These are phyloP conservation scores for Zoanthus sansibaricus DNA, from an alignment of 92 coral and sea anemone species.

Conservation along the genomic window DNA sequence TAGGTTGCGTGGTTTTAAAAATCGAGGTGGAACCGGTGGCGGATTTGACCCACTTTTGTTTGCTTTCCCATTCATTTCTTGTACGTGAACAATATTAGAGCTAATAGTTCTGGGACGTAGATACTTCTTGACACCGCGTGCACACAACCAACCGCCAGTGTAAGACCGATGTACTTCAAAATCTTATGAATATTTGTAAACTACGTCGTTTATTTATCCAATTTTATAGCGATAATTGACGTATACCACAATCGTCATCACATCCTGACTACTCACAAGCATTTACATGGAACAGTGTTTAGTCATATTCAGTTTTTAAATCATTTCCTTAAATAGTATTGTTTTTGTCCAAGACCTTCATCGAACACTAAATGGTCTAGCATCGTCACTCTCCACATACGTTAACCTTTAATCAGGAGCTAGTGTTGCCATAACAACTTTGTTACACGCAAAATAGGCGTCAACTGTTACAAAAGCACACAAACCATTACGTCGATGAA, in stretches of 20 bases:
- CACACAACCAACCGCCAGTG: too few species aligned
- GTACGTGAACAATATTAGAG: background rate
- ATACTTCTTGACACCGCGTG: background rate
- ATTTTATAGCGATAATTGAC: background rate
- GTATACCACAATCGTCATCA: background rate
- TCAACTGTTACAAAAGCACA: too few species aligned
- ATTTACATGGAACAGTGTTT: background rate
- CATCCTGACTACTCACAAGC: background rate
- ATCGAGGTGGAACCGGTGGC: slow-evolving; percentile 1
- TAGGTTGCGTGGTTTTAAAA: background rate
- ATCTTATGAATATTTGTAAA: too few species aligned
- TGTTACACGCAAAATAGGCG: too few species aligned
- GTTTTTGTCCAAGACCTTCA: too few species aligned
- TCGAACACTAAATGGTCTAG: too few species aligned
- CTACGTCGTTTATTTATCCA: too few species aligned
- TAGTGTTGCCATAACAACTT: too few species aligned
- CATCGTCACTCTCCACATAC: too few species aligned
- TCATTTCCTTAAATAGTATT: background rate
- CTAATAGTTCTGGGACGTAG: background rate
- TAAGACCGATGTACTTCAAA: too few species aligned
- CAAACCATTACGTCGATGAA: too few species aligned
- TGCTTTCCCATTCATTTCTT: background rate
- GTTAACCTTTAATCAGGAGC: too few species aligned
- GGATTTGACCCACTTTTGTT: background rate
- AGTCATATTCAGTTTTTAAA: background rate